These are phyloP conservation scores for Chaetura pelagica DNA, from an alignment of 2,113 vertebrate genomes.

Conservation along the genomic window DNA sequence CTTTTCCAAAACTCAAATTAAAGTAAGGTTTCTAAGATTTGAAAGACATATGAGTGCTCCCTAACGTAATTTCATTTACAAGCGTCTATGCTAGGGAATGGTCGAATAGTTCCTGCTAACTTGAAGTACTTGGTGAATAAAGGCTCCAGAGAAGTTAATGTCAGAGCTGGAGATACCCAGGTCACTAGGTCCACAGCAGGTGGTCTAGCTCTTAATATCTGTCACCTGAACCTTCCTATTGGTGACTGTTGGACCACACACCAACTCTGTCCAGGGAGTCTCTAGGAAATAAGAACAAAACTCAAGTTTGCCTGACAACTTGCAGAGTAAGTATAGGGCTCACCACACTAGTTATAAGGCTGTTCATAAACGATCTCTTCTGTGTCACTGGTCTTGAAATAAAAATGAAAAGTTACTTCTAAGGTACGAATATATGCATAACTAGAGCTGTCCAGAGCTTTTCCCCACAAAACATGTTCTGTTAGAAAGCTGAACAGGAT, in stretches of 20 bases:
- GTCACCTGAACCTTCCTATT: background rate
- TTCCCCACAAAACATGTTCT: background rate
- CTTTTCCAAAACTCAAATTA: slow-evolving; percentile 27
- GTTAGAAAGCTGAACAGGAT: background rate
- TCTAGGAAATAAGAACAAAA: background rate
- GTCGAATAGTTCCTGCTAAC: background rate
- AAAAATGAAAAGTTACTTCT: background rate
- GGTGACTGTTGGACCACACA: background rate
- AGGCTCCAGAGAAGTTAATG: background rate
- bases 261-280: background rate
- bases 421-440: background rate
- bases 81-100: background rate
- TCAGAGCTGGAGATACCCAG: background rate
- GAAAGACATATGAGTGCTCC: background rate
- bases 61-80: background rate
- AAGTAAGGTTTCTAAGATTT: slow-evolving; percentile 11
- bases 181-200: background rate
- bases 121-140: background rate
- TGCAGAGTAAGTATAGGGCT: background rate
- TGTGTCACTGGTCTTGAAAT: background rate
- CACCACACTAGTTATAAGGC: background rate
- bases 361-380: background rate
- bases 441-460: background rate
- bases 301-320: background rate
- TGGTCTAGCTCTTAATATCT: background rate